Evolutionary conservation across 2,797 vertebrate genomes (phyloP).

Genomic region (Molossus molossus): DNA sequence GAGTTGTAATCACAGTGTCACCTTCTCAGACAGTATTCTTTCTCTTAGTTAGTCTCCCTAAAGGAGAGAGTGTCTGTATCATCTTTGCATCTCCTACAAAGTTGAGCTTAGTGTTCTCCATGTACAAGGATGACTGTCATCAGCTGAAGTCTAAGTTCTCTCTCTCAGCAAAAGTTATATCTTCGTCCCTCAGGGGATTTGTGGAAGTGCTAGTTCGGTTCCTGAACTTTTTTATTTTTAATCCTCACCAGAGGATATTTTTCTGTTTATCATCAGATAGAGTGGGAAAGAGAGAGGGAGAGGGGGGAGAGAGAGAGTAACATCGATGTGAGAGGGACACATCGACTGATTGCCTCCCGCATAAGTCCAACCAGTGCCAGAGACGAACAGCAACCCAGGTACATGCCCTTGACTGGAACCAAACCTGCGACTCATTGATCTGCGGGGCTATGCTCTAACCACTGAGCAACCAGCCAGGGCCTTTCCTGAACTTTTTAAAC

Average conservation of each 20-base stretch:
- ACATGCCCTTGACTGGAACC: too few species aligned
- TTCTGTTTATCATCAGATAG: too few species aligned
- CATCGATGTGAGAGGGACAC: too few species aligned
- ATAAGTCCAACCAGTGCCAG: too few species aligned
- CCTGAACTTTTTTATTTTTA: neutral
- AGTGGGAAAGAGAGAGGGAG: too few species aligned
- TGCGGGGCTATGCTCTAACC: too few species aligned
- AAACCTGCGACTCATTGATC: too few species aligned
- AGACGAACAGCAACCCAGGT: too few species aligned
- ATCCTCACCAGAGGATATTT: neutral
- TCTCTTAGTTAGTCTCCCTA: neutral
- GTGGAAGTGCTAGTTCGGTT: neutral
- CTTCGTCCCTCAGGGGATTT: neutral
- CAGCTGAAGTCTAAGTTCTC: neutral
- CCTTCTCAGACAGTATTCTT: neutral
- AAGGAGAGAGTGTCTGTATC: neutral
- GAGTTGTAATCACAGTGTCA: neutral
- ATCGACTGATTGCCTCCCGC: too few species aligned
- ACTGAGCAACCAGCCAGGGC: too few species aligned
- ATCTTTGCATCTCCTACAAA: neutral
- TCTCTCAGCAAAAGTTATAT: neutral
- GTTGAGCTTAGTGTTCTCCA: accelerated
- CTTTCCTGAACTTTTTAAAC: too few species aligned
- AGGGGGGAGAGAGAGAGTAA: too few species aligned
- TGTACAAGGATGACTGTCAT: neutral